phyloP scores from a whole-genome alignment of 2,113 vertebrate genomes.

The Calyptomena viridis region DNA sequence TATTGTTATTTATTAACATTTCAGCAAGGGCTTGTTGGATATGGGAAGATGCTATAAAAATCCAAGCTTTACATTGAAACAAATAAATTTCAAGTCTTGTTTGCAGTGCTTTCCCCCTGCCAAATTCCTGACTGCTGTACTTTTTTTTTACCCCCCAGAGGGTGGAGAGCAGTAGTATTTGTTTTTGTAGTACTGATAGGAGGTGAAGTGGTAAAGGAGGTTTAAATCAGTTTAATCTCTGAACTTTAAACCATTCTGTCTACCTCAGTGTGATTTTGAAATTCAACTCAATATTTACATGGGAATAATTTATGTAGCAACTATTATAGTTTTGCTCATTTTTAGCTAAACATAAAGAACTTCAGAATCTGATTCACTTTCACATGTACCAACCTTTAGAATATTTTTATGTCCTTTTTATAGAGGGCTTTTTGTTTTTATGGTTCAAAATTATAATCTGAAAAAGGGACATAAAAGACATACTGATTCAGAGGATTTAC shows the following conservation, averaged over 20 bases:
- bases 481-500: not conserved
- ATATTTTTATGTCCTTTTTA: not conserved
- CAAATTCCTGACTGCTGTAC: not conserved
- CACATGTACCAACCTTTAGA: not conserved
- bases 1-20: not conserved
- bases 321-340: not conserved
- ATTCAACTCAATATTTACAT: not conserved
- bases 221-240: not conserved
- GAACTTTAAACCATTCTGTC: not conserved
- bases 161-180: not conserved
- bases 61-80: not conserved
- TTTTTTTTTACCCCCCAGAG: not conserved
- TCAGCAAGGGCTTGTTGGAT: not conserved
- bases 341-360: not conserved
- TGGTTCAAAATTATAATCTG: not conserved
- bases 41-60: not conserved
- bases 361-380: not conserved
- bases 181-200: not conserved
- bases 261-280: not conserved
- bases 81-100: not conserved
- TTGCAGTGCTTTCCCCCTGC: not conserved
- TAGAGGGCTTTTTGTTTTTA: not conserved
- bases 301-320: not conserved
- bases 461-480: not conserved
- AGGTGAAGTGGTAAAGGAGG: not conserved